Percentiles rank a stretch among this genome's conserved stretches.
phyloP scores from a whole-genome alignment of 2,797 vertebrate genomes.

The Bradypodion ventrale region DNA sequence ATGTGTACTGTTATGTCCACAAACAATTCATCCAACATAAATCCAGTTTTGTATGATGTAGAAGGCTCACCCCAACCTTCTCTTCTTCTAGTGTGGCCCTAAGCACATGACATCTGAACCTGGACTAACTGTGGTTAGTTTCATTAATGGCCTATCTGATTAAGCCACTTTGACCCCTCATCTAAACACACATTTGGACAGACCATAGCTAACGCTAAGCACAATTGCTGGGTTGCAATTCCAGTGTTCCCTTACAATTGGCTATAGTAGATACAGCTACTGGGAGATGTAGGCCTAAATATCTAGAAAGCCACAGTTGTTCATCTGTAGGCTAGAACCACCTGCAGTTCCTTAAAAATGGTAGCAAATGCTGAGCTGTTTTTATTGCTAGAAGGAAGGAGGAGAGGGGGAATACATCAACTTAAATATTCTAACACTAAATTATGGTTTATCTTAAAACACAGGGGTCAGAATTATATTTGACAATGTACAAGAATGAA shows the following conservation, averaged over 20 bases:
- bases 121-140: background rate
- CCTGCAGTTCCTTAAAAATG: background rate
- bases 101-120: background rate
- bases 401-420: background rate
- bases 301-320: too few relatives aligned
- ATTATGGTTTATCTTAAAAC: background rate
- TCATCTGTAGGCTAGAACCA: background rate
- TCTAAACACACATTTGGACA: background rate
- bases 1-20: too few relatives aligned
- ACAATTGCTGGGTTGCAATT: too few relatives aligned
- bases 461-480: background rate
- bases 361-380: background rate
- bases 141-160: too few relatives aligned
- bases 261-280: too few relatives aligned
- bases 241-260: too few relatives aligned
- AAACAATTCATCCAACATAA: background rate
- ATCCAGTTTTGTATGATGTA: background rate
- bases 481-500: background rate
- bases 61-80: background rate
- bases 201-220: background rate
- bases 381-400: background rate
- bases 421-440: background rate
- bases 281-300: too few relatives aligned
- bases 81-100: background rate
- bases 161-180: background rate